These are phyloP conservation scores for Phyllotreta cruciferae DNA, from an alignment of 2,888 invertebrate genomes.

Conservation along the genomic window DNA sequence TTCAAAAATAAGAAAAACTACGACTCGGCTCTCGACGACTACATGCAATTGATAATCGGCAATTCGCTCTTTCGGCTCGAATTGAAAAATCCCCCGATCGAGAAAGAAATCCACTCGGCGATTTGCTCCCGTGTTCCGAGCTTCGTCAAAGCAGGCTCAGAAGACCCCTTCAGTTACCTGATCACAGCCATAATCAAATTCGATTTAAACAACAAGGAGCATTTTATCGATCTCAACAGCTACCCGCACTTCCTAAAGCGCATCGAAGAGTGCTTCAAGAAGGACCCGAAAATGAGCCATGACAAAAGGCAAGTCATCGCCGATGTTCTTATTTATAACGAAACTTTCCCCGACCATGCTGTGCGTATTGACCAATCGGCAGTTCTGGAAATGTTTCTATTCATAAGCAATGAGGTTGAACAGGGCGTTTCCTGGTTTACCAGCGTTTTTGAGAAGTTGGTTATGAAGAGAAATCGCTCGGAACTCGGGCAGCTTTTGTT, in stretches of 20 bases:
- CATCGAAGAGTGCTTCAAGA: constrained; percentile 14
- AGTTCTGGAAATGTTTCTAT: background rate
- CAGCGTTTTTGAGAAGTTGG: background rate
- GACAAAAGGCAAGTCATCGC: background rate
- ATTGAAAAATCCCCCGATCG: constrained; percentile 22
- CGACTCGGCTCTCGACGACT: constrained; percentile 23
- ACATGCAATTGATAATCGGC: constrained; percentile 14
- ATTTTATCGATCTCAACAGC: constrained; percentile 18
- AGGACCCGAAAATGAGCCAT: background rate
- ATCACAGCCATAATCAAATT: constrained; percentile 17
- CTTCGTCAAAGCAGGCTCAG: constrained; percentile 5
- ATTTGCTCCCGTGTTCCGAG: constrained; percentile 15
- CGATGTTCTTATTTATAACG: constrained; percentile 21
- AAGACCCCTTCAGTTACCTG: background rate
- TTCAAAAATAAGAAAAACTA: constrained; percentile 32
- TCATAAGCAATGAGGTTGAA: constrained; percentile 9
- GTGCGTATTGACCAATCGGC: constrained; percentile 9
- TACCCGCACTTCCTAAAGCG: constrained; percentile 18
- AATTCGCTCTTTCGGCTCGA: background rate
- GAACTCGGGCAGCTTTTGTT: constrained; percentile 30
- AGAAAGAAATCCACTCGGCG: constrained; percentile 22
- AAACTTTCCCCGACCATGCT: constrained; percentile 22
- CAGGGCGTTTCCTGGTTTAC: background rate
- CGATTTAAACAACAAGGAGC: constrained; percentile 13
- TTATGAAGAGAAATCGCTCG: constrained; percentile 25